phyloP scores from a whole-genome alignment of 2,113 vertebrate genomes.

The Bos indicus region DNA sequence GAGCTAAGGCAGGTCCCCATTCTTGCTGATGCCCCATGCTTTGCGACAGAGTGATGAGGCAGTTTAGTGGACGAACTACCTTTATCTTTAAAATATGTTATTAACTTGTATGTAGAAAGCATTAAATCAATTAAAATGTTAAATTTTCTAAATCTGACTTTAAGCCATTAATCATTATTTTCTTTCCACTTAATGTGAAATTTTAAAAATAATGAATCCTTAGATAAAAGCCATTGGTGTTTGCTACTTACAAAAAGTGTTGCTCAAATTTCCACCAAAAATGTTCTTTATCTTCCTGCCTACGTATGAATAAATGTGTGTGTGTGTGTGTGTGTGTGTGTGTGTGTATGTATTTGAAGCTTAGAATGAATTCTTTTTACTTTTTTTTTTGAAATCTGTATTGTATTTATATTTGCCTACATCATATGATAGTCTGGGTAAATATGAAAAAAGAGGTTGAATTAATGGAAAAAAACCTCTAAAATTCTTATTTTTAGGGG shows the following conservation, averaged over 20 bases:
- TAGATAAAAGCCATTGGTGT: neutral
- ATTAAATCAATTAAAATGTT: neutral
- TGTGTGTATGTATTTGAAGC: neutral
- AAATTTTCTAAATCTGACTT: neutral
- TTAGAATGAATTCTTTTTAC: neutral
- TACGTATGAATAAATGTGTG: neutral
- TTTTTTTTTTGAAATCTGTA: neutral
- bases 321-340: no score
- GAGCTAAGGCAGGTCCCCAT: neutral
- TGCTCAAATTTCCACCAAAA: neutral
- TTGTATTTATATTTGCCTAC: neutral
- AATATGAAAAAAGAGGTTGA: neutral
- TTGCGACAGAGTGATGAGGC: neutral
- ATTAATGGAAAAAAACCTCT: neutral
- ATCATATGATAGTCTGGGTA: neutral
- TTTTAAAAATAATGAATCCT: neutral
- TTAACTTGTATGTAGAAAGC: neutral
- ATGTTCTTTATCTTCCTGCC: neutral
- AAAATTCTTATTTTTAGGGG: neutral
- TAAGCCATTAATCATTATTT: neutral
- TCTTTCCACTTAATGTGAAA: neutral
- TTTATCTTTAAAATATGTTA: neutral
- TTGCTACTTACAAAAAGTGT: neutral
- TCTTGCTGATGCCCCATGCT: neutral
- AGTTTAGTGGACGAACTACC: neutral